Percentiles rank a stretch among this genome's conserved stretches.
These are phyloP conservation scores for Bombus waltoni DNA, from an alignment of 1,140 invertebrate genomes.

Conservation along the genomic window DNA sequence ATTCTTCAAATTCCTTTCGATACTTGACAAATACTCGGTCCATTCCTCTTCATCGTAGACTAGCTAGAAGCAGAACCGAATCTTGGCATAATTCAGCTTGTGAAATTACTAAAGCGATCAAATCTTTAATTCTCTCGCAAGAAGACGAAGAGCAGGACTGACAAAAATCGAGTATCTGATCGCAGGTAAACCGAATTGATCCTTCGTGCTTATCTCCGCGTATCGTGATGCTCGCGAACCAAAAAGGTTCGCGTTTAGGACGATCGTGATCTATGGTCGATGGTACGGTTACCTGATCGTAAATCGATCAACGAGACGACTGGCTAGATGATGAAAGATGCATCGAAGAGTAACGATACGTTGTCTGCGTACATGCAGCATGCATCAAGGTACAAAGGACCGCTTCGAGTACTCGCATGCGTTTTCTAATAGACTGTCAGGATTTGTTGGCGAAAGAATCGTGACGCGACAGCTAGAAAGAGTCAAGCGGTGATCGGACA, in stretches of 20 bases:
- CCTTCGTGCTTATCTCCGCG: neutral
- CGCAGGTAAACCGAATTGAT: constrained; percentile 24
- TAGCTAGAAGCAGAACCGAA: neutral
- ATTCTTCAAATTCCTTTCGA: neutral
- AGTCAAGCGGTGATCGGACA: constrained; percentile 32
- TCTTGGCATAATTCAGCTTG: neutral
- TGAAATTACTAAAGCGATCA: neutral
- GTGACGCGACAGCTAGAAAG: neutral
- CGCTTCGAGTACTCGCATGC: constrained; percentile 59
- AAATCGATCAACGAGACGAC: constrained; percentile 39
- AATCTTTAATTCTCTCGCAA: neutral
- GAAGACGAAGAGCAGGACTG: neutral
- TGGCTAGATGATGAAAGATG: constrained; percentile 54
- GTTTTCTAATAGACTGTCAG: constrained; percentile 14
- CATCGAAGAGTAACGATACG: constrained; percentile 48
- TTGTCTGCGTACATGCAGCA: constrained; percentile 65
- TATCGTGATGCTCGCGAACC: neutral
- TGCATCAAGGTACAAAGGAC: constrained; percentile 53
- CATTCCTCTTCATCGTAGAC: neutral
- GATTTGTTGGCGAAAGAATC: constrained; percentile 1
- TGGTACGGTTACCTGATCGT: constrained; percentile 48
- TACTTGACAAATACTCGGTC: neutral
- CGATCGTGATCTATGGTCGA: constrained; percentile 34
- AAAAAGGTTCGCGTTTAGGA: constrained; percentile 6
- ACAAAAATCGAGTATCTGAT: neutral